These are phyloP conservation scores for Brachionus koreanus DNA, from an alignment of 1,140 invertebrate species.

Conservation along the genomic window DNA sequence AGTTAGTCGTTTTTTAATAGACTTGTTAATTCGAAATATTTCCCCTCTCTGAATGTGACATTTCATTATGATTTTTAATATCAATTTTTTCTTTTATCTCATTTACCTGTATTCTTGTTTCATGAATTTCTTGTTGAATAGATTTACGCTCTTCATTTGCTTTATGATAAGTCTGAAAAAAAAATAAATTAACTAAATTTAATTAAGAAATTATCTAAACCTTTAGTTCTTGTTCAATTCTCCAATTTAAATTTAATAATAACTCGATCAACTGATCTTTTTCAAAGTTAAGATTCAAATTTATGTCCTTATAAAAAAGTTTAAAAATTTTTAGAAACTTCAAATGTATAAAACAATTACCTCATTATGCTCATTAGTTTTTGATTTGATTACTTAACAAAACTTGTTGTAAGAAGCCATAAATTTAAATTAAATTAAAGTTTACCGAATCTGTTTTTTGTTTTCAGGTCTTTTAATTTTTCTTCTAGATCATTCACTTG, in stretches of 20 bases:
- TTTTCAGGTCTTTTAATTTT: background rate
- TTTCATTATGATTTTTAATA: background rate
- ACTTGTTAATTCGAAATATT: background rate
- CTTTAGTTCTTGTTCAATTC: conserved; percentile 62
- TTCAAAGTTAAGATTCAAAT: conserved; percentile 51
- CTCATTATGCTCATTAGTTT: background rate
- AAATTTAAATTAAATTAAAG: background rate
- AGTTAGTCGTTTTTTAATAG: background rate
- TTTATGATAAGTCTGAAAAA: conserved; percentile 58
- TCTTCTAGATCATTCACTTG: conserved; percentile 47
- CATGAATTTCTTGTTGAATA: conserved; percentile 44
- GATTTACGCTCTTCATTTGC: conserved; percentile 60
- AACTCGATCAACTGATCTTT: conserved; percentile 58
- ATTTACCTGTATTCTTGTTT: background rate
- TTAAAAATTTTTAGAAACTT: background rate
- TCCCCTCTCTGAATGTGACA: background rate
- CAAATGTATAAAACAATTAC: background rate
- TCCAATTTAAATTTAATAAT: conserved; percentile 61
- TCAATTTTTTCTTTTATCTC: conserved; percentile 6
- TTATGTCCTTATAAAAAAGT: background rate
- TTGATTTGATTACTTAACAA: background rate
- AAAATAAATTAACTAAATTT: background rate
- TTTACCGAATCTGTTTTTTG: background rate
- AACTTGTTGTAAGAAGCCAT: background rate
- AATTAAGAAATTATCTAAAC: conserved; percentile 50